Base-by-base conservation (phyloP, 1,140 invertebrate genomes). In the Dendroctonus ponderosae region DNA sequence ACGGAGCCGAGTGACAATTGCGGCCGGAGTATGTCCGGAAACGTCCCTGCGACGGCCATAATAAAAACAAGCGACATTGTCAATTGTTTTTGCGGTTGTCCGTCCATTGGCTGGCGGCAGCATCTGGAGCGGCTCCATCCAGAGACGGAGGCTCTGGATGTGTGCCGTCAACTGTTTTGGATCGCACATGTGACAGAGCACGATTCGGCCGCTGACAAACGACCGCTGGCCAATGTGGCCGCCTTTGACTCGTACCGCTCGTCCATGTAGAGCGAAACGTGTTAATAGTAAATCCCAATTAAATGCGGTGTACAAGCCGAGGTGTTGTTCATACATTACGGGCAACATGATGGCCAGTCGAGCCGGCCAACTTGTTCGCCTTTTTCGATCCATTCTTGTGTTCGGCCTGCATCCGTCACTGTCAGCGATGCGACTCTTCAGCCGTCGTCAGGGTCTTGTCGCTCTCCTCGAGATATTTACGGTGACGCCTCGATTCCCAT, bases 271-370 rank as follows among this genome's bases (percentile, higher is more conserved):
- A 67, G 72, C 73, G 70, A 66, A 72, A 74, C 66, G 70, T 71
- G 74, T 76, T 76, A 73, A 76, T 76, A 74, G 71, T 76, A 76
- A 74, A 76, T 76, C 73, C 72, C 74, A 76, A 76, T 76, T 76
- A 76, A 67, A 68, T 70, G 72, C 68, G 58, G 73, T 72, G 72
- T 73, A 74, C 74, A 76, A 70, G 61, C 59, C 62, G 60, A 76
- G 74, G 74, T 76, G 74, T 76, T 76, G 73, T 74, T 74, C 72
- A 75, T 75, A 75, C 71, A 73, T 74, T 75, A 74, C 66, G 64
- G 51, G 46, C 49, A 63, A 74, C 74, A 75, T 73, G 72, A 68
- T 71, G 68, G 67, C 59, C 42, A 66, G 60, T 48, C 42, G 54
- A 60, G 51, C 14, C 67, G 71, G 54, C 57, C 65, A 52, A 64